Base-by-base conservation (phyloP, 2,113 vertebrate species). In the Pelodiscus sinensis region DNA sequence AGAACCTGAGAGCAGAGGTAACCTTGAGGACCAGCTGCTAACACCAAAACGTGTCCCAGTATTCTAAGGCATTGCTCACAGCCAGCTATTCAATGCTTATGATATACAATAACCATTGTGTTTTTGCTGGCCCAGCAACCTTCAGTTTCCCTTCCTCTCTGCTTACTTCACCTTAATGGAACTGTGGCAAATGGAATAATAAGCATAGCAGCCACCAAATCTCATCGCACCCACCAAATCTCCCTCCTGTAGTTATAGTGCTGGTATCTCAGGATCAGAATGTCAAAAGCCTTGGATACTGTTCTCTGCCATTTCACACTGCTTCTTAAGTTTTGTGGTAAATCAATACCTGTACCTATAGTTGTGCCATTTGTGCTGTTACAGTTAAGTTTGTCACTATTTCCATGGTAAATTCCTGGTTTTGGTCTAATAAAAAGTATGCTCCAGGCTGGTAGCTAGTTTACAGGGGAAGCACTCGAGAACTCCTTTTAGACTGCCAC, bases 261-360 rank as follows among this genome's bases (percentile, higher is more conserved):
- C 88, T 94, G 88, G 88, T 95, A 84, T 87, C 81, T 71, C 91
- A 90, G 88, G 85, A 96, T 87, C 52, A 51, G 50, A 38, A 94
- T 95, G 95, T 19, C 94, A 50, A 91, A 54, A 21, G 95, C 95
- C 95, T 96, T 96, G 94, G 94, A 92, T 91, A 90, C 86, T 94
- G 90, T 18, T 84, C 10, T 84, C 51, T 95, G 92, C 95, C 96
- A 95, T 92, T 90, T 94, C 88, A 85, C 92, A 60, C 92, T 94
- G 9, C 81, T 95, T 6, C 38, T 87, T 91, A 87, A 90, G 88
- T 92, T 93, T 95, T 65, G 73, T 24, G 68, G 50, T 65, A 82
- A 93, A 60, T 84, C 16, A 58, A n/a, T 92, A 19, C 82, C 84
- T 4, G 7, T 91, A 84, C 85, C 86, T 93, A 15, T 94, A 89